Evolutionary conservation across 1,140 invertebrate genomes (phyloP), one percentile per base, ranked within the genome.

Genomic region (Vanessa atalanta): DNA sequence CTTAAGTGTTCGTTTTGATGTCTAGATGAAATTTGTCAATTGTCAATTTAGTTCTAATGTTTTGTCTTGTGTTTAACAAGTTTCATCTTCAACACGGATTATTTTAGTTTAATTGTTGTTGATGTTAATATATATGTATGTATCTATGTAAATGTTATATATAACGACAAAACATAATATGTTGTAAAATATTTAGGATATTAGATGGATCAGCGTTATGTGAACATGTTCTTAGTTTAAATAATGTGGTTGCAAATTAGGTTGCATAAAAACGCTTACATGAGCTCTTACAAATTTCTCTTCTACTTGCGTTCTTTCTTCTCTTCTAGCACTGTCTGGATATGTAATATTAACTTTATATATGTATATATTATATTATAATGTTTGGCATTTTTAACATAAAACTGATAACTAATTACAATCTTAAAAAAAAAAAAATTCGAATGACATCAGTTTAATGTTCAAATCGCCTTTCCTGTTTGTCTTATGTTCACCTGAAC

Each of bases 1-100:
- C 12, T 50, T 65, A 37, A 70, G 16, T 70, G 26, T 66, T 63
- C 70, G 16, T 61, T 26, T 61, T 63, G 53, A 60, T 57, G 65
- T 76, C 51, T 57, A 71, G 72, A 73, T 79, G 68, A 47, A 71
- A 69, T 74, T 68, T 73, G 72, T 15, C 15, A 20, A 53, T 3
- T 50, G 16, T 55, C 16, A 37, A 37, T 53, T 43, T 37, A 5
- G n/a, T n/a, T 31, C 5, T n/a, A 37, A 37, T 4, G 6, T 57
- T 57, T 11, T 53, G 16, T 68, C 47, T 16, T 47, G 6, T 14
- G 9, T 48, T 65, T 23, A 43, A 53, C 72, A 73, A 73, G 60
- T 73, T 73, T 73, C 72, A 73, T 73, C 72, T 73, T 68, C 7
- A n/a, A 23, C 14, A 23, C 48, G 37, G n/a, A 20, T 23, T 53